These are phyloP conservation scores for Prinia subflava DNA, from an alignment of 2,113 vertebrate species.

Conservation along the genomic window DNA sequence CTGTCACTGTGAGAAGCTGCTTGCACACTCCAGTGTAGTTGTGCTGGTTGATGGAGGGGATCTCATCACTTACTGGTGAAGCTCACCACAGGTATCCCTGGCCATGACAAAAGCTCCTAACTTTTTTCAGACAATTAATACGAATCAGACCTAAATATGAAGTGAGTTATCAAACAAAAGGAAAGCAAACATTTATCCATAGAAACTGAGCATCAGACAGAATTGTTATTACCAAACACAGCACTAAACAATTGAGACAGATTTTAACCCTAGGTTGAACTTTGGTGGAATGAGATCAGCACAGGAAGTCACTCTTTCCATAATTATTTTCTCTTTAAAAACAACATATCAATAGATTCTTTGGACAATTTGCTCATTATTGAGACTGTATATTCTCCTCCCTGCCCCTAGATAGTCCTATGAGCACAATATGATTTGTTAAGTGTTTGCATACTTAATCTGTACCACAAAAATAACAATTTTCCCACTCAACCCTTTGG, in stretches of 20 bases:
- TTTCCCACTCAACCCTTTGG: background rate
- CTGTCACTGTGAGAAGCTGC: background rate
- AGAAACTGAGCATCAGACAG: background rate
- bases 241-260: background rate
- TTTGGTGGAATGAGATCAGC: background rate
- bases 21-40: background rate
- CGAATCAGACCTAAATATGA: background rate
- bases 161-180: background rate
- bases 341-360: background rate
- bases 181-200: background rate
- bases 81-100: background rate
- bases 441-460: background rate
- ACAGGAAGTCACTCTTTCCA: background rate
- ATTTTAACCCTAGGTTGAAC: background rate
- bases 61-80: background rate
- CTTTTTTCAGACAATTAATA: background rate
- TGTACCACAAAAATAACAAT: background rate
- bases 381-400: background rate
- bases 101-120: background rate
- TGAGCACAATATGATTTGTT: background rate
- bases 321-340: background rate
- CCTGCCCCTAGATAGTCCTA: background rate
- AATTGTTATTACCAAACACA: background rate
- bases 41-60: background rate
- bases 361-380: background rate